Evolutionary conservation across 2,888 invertebrate genomes (phyloP), one percentile per base, ranked within the genome.

Genomic region (Mantis religiosa): DNA sequence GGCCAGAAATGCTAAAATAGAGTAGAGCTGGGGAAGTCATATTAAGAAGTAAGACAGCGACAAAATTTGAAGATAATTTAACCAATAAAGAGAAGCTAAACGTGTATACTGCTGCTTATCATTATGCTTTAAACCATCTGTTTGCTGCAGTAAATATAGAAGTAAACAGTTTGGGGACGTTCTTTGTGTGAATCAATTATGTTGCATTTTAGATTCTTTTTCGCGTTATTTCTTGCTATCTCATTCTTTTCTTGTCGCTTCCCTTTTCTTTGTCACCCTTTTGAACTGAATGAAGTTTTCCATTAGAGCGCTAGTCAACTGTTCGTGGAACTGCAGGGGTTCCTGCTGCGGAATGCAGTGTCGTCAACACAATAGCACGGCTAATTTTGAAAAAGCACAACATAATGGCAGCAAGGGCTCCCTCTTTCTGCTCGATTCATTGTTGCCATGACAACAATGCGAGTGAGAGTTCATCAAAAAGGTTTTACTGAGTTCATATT

Each of bases 371-470:
- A 89, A 89, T 89, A 89, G 87, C 27, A 28, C 81, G 41, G 47
- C 89, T 89, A 89, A 89, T 89, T 89, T 89, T 89, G 84, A 87
- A 89, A 71, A 89, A 89, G 89, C 87, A 84, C 82, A 25, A 86
- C 28, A 47, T 54, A 28, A 81, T 71, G 54, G 54, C 20, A 20
- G 54, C 30, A 84, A 71, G 41, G 34, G 54, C 28, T n/a, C 47
- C 84, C 83, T 83, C 15, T 88, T 88, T 27, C 84, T 81, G 30
- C n/a, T 85, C 14, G 54, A 20, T 71, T 71, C 54, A 85, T 88
- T 88, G 30, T 85, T 84, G 30, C 81, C 30, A 28, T 85, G 85
- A 54, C 82, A 88, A 88, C 88, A 88, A 85, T 82, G 88, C 3
- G 28, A 82, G 30, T 47, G 85, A 85, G 85, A 88, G 88, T 88